phyloP scores from a whole-genome alignment of 1,140 invertebrate species.

The Chrysopa pallens region DNA sequence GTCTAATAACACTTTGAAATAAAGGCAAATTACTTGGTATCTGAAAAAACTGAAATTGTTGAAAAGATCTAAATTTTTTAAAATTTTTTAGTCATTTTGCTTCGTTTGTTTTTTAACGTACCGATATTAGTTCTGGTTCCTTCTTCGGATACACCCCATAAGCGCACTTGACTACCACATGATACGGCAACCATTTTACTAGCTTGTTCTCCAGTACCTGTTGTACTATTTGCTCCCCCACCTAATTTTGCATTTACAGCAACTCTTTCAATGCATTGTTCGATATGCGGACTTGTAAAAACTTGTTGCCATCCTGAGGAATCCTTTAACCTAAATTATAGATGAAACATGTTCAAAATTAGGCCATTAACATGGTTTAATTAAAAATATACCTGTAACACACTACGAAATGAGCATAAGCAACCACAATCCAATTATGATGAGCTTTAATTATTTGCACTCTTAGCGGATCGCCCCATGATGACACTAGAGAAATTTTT shows the following conservation, averaged over 20 bases:
- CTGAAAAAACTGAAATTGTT: no score
- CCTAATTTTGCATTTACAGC: slow-evolving; percentile 89
- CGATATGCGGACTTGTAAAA: slow-evolving; percentile 84
- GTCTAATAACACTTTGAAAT: no score
- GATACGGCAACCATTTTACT: slow-evolving; percentile 83
- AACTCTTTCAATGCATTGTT: slow-evolving; percentile 75
- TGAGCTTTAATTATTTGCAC: slow-evolving; percentile 92
- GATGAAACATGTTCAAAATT: background rate
- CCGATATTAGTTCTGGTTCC: slow-evolving; percentile 63
- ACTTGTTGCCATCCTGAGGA: slow-evolving; percentile 89
- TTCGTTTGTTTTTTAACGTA: slow-evolving; percentile 9
- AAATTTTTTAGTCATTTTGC: background rate
- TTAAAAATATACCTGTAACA: slow-evolving; percentile 58
- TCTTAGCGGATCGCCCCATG: slow-evolving; percentile 67
- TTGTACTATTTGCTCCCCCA: slow-evolving; percentile 21
- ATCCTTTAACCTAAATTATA: slow-evolving; percentile 61
- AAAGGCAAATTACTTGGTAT: no score
- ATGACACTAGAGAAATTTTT: slow-evolving; percentile 29
- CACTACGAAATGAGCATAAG: slow-evolving; percentile 87
- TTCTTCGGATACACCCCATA: slow-evolving; percentile 80
- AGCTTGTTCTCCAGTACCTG: slow-evolving; percentile 26
- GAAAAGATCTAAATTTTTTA: slow-evolving; percentile 1
- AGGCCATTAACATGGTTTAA: background rate
- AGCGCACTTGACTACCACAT: slow-evolving; percentile 61
- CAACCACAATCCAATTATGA: slow-evolving; percentile 94